Conservation (phyloP, 2,888 invertebrate genomes). For the Ypsolopha sequella region DNA sequence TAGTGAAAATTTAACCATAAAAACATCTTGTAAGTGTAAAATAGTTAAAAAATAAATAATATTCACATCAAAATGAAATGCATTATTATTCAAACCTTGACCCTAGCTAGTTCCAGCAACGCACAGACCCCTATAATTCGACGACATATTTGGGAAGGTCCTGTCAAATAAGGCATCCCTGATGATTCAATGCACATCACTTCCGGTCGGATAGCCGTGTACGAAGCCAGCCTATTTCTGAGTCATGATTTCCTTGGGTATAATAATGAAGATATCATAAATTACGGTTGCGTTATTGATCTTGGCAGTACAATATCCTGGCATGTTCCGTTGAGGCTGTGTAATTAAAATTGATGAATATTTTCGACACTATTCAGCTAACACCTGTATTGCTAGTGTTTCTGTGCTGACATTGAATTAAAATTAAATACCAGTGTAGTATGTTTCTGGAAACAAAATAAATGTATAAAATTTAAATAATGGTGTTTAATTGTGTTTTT, state of each 20-base stretch:
- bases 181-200: conserved; percentile 48
- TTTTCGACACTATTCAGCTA: no score
- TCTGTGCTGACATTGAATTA: no score
- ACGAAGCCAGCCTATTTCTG: not conserved
- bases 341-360: no score
- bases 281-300: no score
- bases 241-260: not conserved
- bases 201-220: conserved; percentile 31
- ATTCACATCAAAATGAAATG: not conserved
- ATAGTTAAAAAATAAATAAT: not conserved
- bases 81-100: not conserved
- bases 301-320: no score
- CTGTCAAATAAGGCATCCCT: conserved; percentile 23
- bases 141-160: conserved; percentile 17
- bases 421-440: no score
- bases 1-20: not conserved
- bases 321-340: no score
- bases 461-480: no score
- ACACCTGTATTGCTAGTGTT: no score
- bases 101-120: not conserved
- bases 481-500: no score
- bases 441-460: no score
- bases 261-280: not conserved
- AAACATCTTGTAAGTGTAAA: not conserved
- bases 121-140: conserved; percentile 10